These are phyloP conservation scores for Tetragnatha montana DNA, from an alignment of 2,888 invertebrate species.

Conservation along the genomic window DNA sequence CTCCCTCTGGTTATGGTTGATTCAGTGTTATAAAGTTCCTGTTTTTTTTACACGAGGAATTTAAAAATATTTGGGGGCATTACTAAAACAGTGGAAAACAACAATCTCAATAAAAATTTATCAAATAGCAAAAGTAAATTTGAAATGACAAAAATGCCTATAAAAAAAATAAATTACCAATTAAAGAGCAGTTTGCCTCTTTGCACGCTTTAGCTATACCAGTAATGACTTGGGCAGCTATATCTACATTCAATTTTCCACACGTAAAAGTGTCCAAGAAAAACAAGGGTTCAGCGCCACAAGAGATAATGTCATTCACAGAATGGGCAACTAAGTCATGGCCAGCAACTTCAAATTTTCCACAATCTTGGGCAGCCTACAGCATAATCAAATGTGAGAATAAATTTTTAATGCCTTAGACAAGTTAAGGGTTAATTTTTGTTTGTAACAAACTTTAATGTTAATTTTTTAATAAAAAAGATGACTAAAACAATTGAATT, in stretches of 20 bases:
- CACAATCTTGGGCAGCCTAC: conserved; percentile 88
- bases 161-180: conserved; percentile 82
- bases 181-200: conserved; percentile 88
- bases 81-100: too few species aligned
- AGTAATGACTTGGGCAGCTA: conserved; percentile 86
- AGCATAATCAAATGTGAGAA: neutral
- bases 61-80: too few species aligned
- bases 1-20: too few species aligned
- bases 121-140: too few species aligned
- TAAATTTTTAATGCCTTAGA: neutral
- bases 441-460: too few species aligned
- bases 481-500: too few species aligned
- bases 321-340: conserved; percentile 98
- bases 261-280: conserved; percentile 98
- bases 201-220: conserved; percentile 93
- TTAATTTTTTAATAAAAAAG: too few species aligned
- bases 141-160: too few species aligned
- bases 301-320: conserved; percentile 95
- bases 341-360: conserved; percentile 89
- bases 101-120: too few species aligned
- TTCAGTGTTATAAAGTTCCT: too few species aligned
- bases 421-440: too few species aligned
- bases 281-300: conserved; percentile 95
- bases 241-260: conserved; percentile 86
- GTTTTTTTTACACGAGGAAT: too few species aligned